Conservation (phyloP, 2,797 vertebrate genomes). For the Mus minutoides region DNA sequence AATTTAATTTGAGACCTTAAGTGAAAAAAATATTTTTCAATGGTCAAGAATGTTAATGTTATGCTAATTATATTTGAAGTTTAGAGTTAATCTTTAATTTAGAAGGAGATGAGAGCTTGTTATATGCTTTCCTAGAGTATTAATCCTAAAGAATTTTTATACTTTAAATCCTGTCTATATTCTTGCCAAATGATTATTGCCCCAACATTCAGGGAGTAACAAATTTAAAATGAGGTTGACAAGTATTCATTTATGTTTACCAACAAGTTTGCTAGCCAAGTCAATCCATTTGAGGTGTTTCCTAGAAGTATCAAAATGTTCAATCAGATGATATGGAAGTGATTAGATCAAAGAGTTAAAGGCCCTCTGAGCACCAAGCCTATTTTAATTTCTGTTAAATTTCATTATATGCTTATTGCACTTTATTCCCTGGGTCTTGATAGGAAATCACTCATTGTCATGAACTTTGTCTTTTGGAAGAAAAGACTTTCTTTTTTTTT, state of each 20-base stretch:
- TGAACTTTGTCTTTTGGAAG: not conserved
- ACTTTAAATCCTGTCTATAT: not conserved
- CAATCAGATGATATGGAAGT: not conserved
- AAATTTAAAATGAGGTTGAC: not conserved
- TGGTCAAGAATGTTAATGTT: not conserved
- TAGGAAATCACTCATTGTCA: not conserved
- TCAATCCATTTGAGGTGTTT: not conserved
- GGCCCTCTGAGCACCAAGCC: not conserved
- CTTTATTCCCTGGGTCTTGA: not conserved
- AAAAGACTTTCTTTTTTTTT: not conserved
- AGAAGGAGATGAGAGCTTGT: not conserved
- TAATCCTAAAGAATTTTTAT: not conserved
- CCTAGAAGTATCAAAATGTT: slow-evolving; percentile 3
- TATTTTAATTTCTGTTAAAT: not conserved
- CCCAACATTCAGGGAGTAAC: not conserved
- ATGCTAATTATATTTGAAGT: not conserved
- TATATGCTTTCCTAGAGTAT: not conserved
- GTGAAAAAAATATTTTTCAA: not conserved
- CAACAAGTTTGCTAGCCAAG: not conserved
- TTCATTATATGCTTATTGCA: not conserved
- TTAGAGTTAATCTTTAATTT: slow-evolving; percentile 21
- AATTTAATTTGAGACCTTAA: slow-evolving; percentile 32
- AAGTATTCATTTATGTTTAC: not conserved
- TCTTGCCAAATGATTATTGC: not conserved
- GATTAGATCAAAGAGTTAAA: not conserved